Conservation (phyloP, 2,113 vertebrate genomes). For the Butorides virescens region DNA sequence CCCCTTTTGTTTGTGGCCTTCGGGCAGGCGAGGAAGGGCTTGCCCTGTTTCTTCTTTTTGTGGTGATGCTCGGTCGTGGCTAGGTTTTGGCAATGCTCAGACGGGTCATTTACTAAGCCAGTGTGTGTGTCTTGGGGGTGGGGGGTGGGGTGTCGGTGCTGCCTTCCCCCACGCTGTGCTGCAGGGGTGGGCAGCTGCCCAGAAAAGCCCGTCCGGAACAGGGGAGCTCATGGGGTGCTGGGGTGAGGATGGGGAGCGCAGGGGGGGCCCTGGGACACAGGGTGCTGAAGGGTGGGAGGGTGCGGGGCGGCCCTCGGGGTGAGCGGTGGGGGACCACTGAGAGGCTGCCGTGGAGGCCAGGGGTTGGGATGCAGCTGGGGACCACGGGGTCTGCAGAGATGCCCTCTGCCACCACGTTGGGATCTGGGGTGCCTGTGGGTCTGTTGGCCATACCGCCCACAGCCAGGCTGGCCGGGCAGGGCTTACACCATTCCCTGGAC, state of each 20-base stretch:
- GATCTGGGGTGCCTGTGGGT: background rate
- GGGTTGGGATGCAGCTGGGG: background rate
- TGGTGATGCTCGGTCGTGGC: background rate
- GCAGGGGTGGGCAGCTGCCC: background rate
- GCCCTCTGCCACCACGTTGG: background rate
- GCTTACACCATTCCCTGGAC: accelerated
- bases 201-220: background rate
- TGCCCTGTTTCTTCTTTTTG: background rate
- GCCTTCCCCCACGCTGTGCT: accelerated
- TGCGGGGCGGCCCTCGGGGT: background rate
- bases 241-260: background rate
- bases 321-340: accelerated
- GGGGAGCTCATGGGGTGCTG: background rate
- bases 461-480: background rate
- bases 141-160: accelerated
- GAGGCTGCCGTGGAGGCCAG: background rate
- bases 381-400: background rate
- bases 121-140: accelerated
- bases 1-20: background rate
- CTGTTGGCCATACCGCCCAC: background rate
- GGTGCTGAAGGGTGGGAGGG: background rate
- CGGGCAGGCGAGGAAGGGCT: background rate
- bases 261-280: background rate
- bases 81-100: background rate
- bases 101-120: background rate